Conservation (phyloP, 1,140 invertebrate species). For the Lepidotrigona ventralis region DNA sequence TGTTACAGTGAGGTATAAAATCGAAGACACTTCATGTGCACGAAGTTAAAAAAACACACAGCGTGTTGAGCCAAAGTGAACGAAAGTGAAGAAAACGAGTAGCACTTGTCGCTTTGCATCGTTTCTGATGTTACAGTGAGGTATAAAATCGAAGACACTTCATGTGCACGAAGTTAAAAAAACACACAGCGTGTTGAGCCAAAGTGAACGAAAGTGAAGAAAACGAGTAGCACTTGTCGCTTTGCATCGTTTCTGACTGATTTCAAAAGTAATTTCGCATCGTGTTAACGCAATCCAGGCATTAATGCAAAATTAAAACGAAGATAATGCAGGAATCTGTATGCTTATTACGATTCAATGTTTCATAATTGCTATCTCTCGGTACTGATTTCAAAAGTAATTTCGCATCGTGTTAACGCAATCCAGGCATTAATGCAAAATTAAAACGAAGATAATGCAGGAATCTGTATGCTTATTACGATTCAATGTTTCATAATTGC, state of each 20-base stretch:
- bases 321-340: background rate
- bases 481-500: constrained; percentile 29
- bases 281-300: background rate
- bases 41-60: background rate
- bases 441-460: background rate
- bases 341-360: constrained; percentile 30
- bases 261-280: background rate
- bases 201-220: background rate
- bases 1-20: background rate
- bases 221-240: background rate
- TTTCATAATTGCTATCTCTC: constrained; percentile 15
- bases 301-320: background rate
- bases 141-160: background rate
- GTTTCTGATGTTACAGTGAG: background rate
- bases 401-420: constrained; percentile 2
- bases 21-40: background rate
- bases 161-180: background rate
- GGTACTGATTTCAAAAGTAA: background rate
- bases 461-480: constrained; percentile 20
- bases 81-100: too few species aligned
- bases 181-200: background rate
- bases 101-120: too few species aligned
- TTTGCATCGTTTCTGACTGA: background rate
- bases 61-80: background rate
- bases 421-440: background rate